Base-by-base conservation (phyloP, 1,140 invertebrate genomes). In the Apis mellifera region DNA sequence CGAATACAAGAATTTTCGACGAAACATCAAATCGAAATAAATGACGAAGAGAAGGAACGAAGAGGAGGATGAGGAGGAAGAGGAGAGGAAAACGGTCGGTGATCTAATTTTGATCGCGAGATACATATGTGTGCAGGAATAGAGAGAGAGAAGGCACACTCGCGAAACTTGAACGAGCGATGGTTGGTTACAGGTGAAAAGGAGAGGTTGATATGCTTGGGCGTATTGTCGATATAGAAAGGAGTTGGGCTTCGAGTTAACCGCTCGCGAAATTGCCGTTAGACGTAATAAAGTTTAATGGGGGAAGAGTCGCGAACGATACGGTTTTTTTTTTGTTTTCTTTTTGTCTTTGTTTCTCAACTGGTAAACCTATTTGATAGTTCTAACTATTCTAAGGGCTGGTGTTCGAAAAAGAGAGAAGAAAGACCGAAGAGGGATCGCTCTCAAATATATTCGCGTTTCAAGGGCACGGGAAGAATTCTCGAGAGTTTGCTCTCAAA, bases 91-190 rank as follows among this genome's bases (percentile, higher is more conserved):
- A 55, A 60, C 57, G 74, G 48, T 59, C 57, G 60, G 74, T 78
- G 85, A 85, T 86, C 83, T 85, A 86, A 86, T 85, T 86, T 82
- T 74, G 74, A 85, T 86, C 62, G 69, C 71, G 70, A 82, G 66
- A 55, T 64, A 77, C 80, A 15, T 26, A 23, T n/a, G 64, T 59
- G 9, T 62, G 19, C 55, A 15, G 13, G 50, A 1, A 32, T 42
- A 42, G 32, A 42, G 32, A 42, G 32, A 42, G 32, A 42, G 5
- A 42, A 42, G 32, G 32, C 0, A 42, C 55, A 32, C 59, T n/a
- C 66, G 66, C 42, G 60, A n/a, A 74, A 86, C 78, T 86, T 85
- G 32, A 23, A 64, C 69, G 82, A 85, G 78, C 70, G 78, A 71
- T 60, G 62, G 15, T 52, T 62, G 75, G 79, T 75, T 65, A 66